Conservation (phyloP, 2,113 vertebrate genomes). For the Recurvirostra avosetta region DNA sequence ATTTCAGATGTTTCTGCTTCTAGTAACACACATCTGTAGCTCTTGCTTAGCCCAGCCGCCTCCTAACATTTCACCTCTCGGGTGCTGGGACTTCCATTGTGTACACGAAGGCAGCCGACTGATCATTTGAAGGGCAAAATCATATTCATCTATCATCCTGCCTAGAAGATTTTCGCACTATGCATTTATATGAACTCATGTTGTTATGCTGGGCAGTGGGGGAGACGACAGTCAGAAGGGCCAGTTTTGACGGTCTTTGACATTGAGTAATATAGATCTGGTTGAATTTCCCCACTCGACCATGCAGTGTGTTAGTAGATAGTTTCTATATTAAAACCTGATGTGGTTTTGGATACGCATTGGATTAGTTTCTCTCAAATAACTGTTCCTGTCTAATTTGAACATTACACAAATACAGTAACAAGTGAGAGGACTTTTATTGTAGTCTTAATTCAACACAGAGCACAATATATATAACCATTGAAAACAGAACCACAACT, state of each 20-base stretch:
- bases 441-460: conserved; percentile 53
- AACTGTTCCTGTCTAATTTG: conserved; percentile 32
- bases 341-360: conserved; percentile 1
- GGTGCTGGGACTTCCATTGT: background rate
- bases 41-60: background rate
- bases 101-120: background rate
- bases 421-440: conserved; percentile 62
- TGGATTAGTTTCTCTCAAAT: conserved; percentile 34
- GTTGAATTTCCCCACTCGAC: background rate
- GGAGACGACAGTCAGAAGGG: background rate
- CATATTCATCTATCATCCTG: background rate
- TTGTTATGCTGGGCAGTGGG: background rate
- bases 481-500: conserved; percentile 23
- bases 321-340: conserved; percentile 35
- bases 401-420: conserved; percentile 48
- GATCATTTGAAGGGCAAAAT: background rate
- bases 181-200: background rate
- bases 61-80: background rate
- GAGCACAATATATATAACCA: conserved; percentile 36
- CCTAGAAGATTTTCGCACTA: background rate
- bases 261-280: background rate
- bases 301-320: background rate
- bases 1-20: background rate
- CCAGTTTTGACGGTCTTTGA: background rate
- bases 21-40: background rate